Percentiles rank a stretch among this genome's conserved stretches.
These are phyloP conservation scores for Baronia brevicornis DNA, from an alignment of 2,888 invertebrate genomes.

Conservation along the genomic window DNA sequence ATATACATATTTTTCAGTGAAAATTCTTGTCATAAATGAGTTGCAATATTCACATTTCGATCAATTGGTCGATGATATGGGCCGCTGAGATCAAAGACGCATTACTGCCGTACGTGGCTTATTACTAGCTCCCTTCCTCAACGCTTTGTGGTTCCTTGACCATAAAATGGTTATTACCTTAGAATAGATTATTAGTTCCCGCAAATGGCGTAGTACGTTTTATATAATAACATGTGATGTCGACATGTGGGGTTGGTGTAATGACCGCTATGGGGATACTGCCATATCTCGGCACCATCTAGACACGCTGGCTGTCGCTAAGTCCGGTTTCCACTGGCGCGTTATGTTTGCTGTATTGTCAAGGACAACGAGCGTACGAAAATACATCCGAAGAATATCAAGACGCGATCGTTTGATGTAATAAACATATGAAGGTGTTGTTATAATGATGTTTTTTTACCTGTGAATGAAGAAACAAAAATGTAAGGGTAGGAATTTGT, in stretches of 20 bases:
- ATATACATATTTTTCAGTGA: slow-evolving; percentile 26
- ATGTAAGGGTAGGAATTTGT: too few species aligned
- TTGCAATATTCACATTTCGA: slow-evolving; percentile 28
- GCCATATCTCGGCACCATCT: slow-evolving; percentile 11
- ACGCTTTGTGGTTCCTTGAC: slow-evolving; percentile 22
- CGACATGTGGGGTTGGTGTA: slow-evolving; percentile 24
- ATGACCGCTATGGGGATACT: slow-evolving; percentile 17
- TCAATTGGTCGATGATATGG: slow-evolving; percentile 50
- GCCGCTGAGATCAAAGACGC: slow-evolving; percentile 41
- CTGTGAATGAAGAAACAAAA: too few species aligned
- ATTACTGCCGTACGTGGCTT: slow-evolving; percentile 20
- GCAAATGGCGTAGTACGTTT: slow-evolving; percentile 34
- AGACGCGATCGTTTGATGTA: too few species aligned
- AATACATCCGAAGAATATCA: too few species aligned
- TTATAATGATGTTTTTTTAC: too few species aligned
- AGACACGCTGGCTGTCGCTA: slow-evolving; percentile 13
- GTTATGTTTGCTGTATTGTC: slow-evolving; percentile 11
- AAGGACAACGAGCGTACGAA: slow-evolving; percentile 12
- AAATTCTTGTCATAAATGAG: too few species aligned
- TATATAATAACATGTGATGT: slow-evolving; percentile 26
- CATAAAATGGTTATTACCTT: slow-evolving; percentile 35
- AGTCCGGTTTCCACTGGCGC: slow-evolving; percentile 13
- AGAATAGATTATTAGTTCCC: slow-evolving; percentile 34
- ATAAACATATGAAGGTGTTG: too few species aligned
- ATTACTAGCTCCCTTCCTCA: slow-evolving; percentile 19